Evolutionary conservation across 2,888 invertebrate genomes (phyloP).

Genomic region (Stegophylla sp.): DNA sequence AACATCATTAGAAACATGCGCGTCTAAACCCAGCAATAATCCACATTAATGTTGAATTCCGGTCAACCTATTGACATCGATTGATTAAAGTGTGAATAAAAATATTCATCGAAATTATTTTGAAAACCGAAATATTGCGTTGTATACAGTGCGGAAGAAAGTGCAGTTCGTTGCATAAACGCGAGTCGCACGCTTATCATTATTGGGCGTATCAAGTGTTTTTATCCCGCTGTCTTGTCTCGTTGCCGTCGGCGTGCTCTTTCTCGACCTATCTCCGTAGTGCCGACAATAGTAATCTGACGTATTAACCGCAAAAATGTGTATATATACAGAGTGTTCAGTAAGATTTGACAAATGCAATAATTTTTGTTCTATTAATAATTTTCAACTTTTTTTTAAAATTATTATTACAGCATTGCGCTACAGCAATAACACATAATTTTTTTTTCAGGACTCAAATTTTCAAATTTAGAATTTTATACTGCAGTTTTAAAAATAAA

Average conservation of each 20-base stretch:
- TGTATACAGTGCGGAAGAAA: constrained; percentile 19
- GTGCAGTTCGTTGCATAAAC: not conserved
- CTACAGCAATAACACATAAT: too few relatives aligned
- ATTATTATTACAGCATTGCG: too few relatives aligned
- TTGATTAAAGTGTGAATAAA: not conserved
- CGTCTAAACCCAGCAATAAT: too few relatives aligned
- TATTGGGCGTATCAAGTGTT: not conserved
- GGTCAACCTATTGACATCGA: constrained; percentile 13
- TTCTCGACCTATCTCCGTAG: not conserved
- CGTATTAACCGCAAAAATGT: not conserved
- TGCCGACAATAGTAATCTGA: not conserved
- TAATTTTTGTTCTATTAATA: too few relatives aligned
- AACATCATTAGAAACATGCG: too few relatives aligned
- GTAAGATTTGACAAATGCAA: too few relatives aligned
- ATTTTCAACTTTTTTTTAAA: too few relatives aligned
- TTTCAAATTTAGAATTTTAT: too few relatives aligned
- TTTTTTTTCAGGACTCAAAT: too few relatives aligned
- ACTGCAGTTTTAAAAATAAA: too few relatives aligned
- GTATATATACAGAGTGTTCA: too few relatives aligned
- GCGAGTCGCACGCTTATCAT: not conserved
- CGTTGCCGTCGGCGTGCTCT: not conserved
- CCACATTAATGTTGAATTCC: not conserved
- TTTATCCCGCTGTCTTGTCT: too few relatives aligned
- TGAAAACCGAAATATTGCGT: not conserved
- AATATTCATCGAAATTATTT: not conserved